Base-by-base conservation (phyloP, 1,140 invertebrate genomes). In the Magallana ariakensis region DNA sequence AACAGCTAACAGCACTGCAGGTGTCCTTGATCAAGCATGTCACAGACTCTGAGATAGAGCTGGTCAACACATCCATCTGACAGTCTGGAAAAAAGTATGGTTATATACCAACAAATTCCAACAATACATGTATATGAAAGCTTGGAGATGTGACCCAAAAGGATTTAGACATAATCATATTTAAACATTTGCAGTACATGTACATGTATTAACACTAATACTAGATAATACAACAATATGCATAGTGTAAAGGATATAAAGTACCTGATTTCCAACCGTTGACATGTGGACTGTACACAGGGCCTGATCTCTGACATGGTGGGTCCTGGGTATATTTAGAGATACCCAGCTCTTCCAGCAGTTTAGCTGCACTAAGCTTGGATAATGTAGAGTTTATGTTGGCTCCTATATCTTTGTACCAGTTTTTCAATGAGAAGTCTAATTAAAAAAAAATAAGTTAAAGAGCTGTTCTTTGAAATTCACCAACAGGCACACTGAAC, bases 1-100 rank as follows among this genome's bases (percentile, higher is more conserved):
- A 90, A 80, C 88, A 89, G 84, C 85, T 75, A 13, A 89, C 46
- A 33, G 60, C 88, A 54, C 88, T 90, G 85, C 90, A 90, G 53
- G 83, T 88, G 22, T 85, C 80, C 62, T 75, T 84, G 26, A 90
- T 86, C 46, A 85, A 60, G 85, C 90, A 90, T 4, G 66, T 54
- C 9, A 88, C 66, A 57, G 83, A 26, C n/a, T 66, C 70, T 9
- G 82, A 75, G 16, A 90, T 84, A 22, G 83, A 55, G 16, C 86
- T 84, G 54, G 82, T 55, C 22, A 26, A 75, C 16, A 88, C 70
- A 26, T 66, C 84, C 80, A 88, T 81, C 15, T 57, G 70, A 16
- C 89, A 89, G 4, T 85, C 87, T 88, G 33, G 10, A 75, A 75
- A 75, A 46, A 4, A 1, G 33, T 46, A 1, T 46, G 5, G 33